These are phyloP conservation scores for Ptychadena robeensis DNA, from an alignment of 2,797 vertebrate genomes.

Conservation along the genomic window DNA sequence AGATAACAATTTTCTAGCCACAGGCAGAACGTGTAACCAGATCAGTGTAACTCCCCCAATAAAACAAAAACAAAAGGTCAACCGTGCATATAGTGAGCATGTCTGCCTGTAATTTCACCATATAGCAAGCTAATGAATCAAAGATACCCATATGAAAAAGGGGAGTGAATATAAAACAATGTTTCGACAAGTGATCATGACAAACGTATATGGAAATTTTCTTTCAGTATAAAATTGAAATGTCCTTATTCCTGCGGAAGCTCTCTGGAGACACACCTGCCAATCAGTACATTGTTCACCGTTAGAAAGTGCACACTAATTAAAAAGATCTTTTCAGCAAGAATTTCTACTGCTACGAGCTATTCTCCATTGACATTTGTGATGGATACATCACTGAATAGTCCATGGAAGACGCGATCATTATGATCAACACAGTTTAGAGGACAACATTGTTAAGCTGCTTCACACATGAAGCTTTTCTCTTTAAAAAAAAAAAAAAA, in stretches of 20 bases:
- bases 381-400: background rate
- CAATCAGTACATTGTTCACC: background rate
- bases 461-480: background rate
- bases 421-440: background rate
- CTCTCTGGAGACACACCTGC: background rate
- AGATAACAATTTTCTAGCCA: background rate
- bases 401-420: background rate
- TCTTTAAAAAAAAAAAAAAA: too few species aligned
- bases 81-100: too few species aligned
- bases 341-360: background rate
- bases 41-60: background rate
- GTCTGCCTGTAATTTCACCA: background rate
- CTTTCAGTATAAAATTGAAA: background rate
- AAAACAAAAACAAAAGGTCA: too few species aligned
- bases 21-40: background rate
- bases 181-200: background rate
- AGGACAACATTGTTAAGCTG: background rate
- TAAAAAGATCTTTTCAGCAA: background rate
- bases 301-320: background rate
- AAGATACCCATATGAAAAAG: background rate
- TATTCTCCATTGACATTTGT: background rate
- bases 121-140: background rate
- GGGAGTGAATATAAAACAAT: background rate
- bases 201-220: background rate
- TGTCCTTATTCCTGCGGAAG: background rate